These are phyloP conservation scores for Tinamus guttatus DNA, from an alignment of 2,113 vertebrate genomes.

Conservation along the genomic window DNA sequence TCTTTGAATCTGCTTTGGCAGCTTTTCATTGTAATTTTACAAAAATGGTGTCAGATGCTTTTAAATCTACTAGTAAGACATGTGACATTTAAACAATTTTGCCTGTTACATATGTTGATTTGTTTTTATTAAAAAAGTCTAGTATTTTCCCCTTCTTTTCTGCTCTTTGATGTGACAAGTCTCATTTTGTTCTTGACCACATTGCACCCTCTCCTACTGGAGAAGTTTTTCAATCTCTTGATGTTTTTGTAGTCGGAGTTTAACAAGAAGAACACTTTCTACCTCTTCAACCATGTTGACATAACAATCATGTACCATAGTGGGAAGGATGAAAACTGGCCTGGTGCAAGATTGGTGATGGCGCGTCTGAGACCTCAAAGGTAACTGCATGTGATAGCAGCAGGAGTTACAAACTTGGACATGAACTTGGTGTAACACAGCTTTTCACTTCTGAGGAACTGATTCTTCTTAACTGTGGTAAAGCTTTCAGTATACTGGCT, in stretches of 20 bases:
- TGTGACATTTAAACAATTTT: not conserved
- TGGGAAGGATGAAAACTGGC: constrained; percentile 77
- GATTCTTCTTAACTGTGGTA: not conserved
- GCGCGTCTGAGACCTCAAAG: constrained; percentile 89
- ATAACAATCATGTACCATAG: constrained; percentile 90
- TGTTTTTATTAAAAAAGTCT: not conserved
- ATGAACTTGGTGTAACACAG: not conserved
- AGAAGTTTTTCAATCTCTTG: constrained; percentile 27
- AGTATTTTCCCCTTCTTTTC: not conserved
- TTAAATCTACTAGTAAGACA: not conserved
- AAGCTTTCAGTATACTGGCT: not conserved
- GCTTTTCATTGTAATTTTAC: not conserved
- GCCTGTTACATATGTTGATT: not conserved
- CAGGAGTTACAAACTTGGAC: not conserved
- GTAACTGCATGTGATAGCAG: constrained; percentile 64
- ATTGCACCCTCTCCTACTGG: constrained; percentile 41
- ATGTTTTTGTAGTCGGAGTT: constrained; percentile 83
- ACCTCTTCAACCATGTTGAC: constrained; percentile 92
- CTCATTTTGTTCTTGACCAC: not conserved
- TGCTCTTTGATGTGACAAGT: not conserved
- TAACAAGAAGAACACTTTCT: constrained; percentile 89
- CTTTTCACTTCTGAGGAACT: not conserved
- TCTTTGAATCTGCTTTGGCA: not conserved
- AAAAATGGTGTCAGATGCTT: not conserved
- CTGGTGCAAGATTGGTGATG: constrained; percentile 82